Evolutionary conservation across 2,797 vertebrate species (phyloP).

Genomic region (Chrosomus eos): DNA sequence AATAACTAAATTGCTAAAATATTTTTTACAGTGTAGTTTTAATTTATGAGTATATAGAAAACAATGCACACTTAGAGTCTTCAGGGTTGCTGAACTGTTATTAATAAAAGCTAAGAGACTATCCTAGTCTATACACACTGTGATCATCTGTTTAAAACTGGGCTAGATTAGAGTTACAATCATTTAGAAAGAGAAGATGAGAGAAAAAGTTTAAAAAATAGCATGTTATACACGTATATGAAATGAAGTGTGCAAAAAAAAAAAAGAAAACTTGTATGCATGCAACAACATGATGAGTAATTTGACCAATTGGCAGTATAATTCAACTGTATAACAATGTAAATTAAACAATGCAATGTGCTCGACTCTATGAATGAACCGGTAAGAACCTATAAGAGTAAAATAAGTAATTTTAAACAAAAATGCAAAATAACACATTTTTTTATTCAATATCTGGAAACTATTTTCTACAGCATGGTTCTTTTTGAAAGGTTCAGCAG

Average conservation of each 20-base stretch:
- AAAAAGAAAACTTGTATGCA: neutral
- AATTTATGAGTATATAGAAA: conserved; percentile 17
- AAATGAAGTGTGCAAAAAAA: neutral
- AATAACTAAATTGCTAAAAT: no score
- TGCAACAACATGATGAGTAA: neutral
- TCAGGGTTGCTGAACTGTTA: neutral
- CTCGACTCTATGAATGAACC: neutral
- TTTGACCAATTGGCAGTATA: neutral
- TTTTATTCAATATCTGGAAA: neutral
- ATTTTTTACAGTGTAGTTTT: no score
- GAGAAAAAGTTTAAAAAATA: neutral
- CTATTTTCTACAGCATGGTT: neutral
- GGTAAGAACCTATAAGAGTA: no score
- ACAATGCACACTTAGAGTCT: conserved; percentile 11
- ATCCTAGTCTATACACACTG: neutral
- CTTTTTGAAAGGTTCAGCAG: neutral
- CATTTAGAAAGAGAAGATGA: neutral
- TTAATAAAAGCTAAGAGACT: conserved; percentile 14
- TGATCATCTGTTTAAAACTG: neutral
- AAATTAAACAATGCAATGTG: neutral
- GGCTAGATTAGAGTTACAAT: neutral
- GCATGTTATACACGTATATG: neutral
- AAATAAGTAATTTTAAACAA: neutral
- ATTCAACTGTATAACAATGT: neutral
- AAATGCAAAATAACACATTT: neutral